phyloP scores from a whole-genome alignment of 2,797 vertebrate genomes.

The Poecile montanus region DNA sequence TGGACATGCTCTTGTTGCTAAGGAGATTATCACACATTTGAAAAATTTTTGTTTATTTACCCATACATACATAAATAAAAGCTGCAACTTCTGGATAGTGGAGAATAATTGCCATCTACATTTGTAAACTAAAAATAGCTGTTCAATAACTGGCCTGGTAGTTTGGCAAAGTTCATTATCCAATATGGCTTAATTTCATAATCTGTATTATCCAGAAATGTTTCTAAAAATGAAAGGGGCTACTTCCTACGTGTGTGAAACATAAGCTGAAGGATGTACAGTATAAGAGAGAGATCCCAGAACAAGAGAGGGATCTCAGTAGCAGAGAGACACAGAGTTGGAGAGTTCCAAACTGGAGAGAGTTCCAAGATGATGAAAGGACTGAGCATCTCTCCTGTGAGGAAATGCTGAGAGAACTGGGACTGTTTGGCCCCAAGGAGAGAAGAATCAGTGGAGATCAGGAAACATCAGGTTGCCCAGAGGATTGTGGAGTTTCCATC shows the following conservation, averaged over 20 bases:
- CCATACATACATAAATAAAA: constrained; percentile 53
- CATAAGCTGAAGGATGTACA: not conserved
- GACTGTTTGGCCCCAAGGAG: not conserved
- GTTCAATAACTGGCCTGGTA: not conserved
- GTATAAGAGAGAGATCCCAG: not conserved
- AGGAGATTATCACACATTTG: constrained; percentile 51
- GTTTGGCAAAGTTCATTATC: not conserved
- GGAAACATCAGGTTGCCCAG: not conserved
- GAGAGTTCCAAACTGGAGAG: not conserved
- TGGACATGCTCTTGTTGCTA: constrained; percentile 54
- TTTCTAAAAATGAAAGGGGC: not conserved
- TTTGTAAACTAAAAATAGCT: constrained; percentile 38
- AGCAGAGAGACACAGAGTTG: not conserved
- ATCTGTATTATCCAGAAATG: not conserved
- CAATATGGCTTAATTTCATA: not conserved
- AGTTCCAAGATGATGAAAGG: not conserved
- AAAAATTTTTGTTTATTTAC: constrained; percentile 46
- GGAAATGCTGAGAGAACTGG: not conserved
- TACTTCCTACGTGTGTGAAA: not conserved
- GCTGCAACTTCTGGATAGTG: not conserved
- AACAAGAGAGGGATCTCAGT: not conserved
- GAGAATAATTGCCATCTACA: not conserved
- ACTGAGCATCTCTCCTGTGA: not conserved
- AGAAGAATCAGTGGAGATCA: not conserved
- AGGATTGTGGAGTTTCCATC: not conserved